Percentiles rank a stretch among this genome's conserved stretches.
Evolutionary conservation across 2,888 invertebrate species (phyloP).

Genomic region (Stenurella melanura): DNA sequence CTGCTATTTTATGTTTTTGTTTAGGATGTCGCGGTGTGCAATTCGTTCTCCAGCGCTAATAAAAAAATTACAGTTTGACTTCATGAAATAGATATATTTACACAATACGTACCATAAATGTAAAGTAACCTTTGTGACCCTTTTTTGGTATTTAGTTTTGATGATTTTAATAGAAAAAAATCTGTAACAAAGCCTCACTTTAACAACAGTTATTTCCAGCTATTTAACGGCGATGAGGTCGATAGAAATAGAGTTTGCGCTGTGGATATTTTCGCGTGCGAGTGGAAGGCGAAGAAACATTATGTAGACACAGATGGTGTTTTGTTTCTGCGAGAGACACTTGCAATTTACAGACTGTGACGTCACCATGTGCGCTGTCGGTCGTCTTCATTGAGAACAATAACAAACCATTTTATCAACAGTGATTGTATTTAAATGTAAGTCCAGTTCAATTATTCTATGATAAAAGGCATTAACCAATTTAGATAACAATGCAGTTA

Average conservation of each 20-base stretch:
- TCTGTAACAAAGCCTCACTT: conserved; percentile 21
- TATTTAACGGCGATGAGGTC: conserved; percentile 44
- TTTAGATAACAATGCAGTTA: neutral
- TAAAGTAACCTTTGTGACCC: conserved; percentile 3
- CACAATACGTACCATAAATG: neutral
- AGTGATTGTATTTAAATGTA: conserved; percentile 5
- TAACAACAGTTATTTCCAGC: conserved; percentile 40
- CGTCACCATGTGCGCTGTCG: conserved; percentile 26
- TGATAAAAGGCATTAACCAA: neutral
- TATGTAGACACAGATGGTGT: conserved; percentile 21
- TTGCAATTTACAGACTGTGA: conserved; percentile 17
- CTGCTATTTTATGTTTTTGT: neutral
- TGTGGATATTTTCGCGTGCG: conserved; percentile 9
- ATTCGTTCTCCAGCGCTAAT: neutral
- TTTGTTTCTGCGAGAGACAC: conserved; percentile 15
- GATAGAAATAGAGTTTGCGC: conserved; percentile 49
- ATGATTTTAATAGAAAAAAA: conserved; percentile 10
- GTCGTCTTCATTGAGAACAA: conserved; percentile 14
- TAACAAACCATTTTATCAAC: neutral
- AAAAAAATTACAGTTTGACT: neutral
- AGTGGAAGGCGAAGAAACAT: conserved; percentile 9
- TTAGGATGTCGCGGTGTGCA: no score
- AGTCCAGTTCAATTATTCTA: neutral
- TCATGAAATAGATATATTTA: neutral
- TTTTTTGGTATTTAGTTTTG: conserved; percentile 1